These are phyloP conservation scores for Trachelus stipa DNA, from an alignment of 2,888 invertebrate species.

Conservation along the genomic window DNA sequence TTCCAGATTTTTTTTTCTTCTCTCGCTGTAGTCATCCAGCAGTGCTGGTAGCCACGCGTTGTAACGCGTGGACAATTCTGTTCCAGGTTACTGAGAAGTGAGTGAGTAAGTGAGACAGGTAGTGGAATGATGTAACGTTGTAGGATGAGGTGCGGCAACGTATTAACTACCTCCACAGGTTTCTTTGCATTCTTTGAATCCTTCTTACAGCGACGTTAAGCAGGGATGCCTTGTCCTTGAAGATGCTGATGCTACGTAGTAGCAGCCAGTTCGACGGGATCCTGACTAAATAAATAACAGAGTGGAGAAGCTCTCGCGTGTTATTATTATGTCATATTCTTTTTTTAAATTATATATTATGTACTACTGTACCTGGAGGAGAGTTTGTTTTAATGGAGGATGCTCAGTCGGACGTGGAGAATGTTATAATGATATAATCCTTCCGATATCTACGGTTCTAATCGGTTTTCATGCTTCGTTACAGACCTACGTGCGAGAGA, in stretches of 20 bases:
- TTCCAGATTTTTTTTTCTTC: background rate
- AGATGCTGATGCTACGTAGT: slow-evolving; percentile 10
- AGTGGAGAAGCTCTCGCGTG: background rate
- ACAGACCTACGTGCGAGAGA: slow-evolving; percentile 67
- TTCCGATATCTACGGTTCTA: background rate
- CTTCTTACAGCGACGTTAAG: slow-evolving; percentile 44
- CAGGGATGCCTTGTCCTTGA: slow-evolving; percentile 53
- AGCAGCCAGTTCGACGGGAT: background rate
- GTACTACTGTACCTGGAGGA: background rate
- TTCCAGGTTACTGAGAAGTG: background rate
- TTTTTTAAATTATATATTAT: background rate
- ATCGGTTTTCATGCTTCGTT: slow-evolving; percentile 31
- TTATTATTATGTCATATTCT: background rate
- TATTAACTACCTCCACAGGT: slow-evolving; percentile 60
- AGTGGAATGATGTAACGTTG: background rate
- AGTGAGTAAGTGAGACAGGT: background rate
- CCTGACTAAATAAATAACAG: slow-evolving; percentile 3
- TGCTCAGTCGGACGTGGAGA: background rate
- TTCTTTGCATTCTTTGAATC: slow-evolving; percentile 59
- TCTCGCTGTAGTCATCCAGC: background rate
- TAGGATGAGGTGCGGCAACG: slow-evolving; percentile 49
- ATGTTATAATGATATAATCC: background rate
- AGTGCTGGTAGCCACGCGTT: background rate
- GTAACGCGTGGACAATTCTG: background rate
- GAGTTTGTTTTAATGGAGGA: background rate